Evolutionary conservation across 2,113 vertebrate species (phyloP), one percentile per base, ranked within the genome.

Genomic region (Rhabdornis inornatus): DNA sequence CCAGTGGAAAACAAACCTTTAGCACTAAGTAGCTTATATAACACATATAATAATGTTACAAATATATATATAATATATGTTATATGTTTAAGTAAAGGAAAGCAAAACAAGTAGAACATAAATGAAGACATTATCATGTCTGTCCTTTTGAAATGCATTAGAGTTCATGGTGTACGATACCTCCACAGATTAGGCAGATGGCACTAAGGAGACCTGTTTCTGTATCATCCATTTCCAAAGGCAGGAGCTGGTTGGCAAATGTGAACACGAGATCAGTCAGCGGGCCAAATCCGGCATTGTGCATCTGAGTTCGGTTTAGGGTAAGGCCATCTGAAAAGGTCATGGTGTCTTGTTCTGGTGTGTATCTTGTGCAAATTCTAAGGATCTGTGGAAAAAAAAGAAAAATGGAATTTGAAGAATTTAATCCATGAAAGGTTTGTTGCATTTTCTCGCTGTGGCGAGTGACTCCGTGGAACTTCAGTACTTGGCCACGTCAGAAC

Each of bases 141-240:
- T 60, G 45, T 68, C 61, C 37, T 75, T 89, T 37, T 8, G 49
- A 64, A 78, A 78, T 0, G 6, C 49, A 22, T 25, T 30, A 6
- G 20, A 66, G 42, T 13, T 56, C 6, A 4, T 8, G 50, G 59
- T n/a, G 56, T 83, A 77, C 68, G 15, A 16, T 98, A 99, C 99
- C 99, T 98, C 99, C 99, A 93, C 99, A 99, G 91, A 99, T 99
- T 30, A 99, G 97, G 96, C 99, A 99, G 98, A 99, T 99, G 98
- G 99, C 99, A 97, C 99, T 99, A 74, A 99, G 99, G 80, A 99
- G 99, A 87, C 99, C 99, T 8, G 99, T 99, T 96, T 99, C 99
- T 3, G 99, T 99, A 97, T 99, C 99, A 80, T 99, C 99, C 99
- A 99, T 99, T 97, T 99, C 98, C 96, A 99, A 98, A 66, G 99